Conservation (phyloP, 2,113 vertebrate genomes). For the Muntiacus muntjak region DNA sequence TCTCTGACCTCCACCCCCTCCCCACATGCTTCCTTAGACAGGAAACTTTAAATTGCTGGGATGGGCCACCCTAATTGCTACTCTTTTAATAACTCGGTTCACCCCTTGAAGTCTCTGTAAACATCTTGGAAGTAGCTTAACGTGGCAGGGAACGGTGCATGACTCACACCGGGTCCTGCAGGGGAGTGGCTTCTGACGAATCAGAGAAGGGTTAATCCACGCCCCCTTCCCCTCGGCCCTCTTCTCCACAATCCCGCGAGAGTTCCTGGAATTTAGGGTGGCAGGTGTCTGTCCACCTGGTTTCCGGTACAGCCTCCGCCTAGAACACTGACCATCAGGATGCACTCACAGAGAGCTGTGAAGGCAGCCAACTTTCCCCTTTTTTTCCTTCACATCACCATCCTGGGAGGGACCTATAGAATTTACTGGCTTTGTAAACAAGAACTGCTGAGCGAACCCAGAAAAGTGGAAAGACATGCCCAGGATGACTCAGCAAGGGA, state of each 20-base stretch:
- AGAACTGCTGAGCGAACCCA: background rate
- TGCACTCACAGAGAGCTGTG: background rate
- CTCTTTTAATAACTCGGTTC: slow-evolving; percentile 68
- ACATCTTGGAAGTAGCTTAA: slow-evolving; percentile 53
- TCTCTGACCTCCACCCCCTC: slow-evolving; percentile 4
- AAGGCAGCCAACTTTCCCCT: accelerated
- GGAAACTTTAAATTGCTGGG: slow-evolving; percentile 83
- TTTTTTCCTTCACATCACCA: background rate
- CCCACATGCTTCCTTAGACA: slow-evolving; percentile 70
- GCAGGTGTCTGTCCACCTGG: background rate
- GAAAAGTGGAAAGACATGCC: background rate
- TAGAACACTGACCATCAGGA: accelerated
- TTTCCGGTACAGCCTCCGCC: background rate
- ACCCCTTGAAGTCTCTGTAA: slow-evolving; percentile 72
- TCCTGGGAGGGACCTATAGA: background rate
- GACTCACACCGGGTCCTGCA: background rate
- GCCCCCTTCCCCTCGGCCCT: accelerated
- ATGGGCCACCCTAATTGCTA: slow-evolving; percentile 79
- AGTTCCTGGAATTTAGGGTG: background rate
- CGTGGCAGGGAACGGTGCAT: background rate
- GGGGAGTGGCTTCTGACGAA: background rate
- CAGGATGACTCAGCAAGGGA: background rate
- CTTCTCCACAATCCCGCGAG: background rate
- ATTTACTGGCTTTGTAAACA: background rate
- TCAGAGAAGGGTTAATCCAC: background rate